Evolutionary conservation across 2,888 invertebrate genomes (phyloP).

Genomic region (Drosophila anomalata): DNA sequence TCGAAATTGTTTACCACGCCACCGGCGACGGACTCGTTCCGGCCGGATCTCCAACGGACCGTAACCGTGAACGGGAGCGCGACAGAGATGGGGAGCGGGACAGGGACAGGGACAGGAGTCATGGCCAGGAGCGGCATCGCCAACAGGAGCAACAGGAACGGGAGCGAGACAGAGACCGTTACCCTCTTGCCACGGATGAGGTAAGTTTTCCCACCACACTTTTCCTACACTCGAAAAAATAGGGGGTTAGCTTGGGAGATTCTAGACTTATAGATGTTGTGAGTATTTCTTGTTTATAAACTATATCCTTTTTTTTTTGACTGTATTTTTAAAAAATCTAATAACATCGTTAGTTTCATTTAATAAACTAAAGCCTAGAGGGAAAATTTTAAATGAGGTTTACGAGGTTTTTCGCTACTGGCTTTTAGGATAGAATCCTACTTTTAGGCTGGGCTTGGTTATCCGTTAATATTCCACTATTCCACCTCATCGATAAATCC

Average conservation of each 20-base stretch:
- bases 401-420: neutral
- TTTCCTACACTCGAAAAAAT: neutral
- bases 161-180: conserved; percentile 28
- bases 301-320: too few species aligned
- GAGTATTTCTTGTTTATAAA: too few species aligned
- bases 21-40: conserved; percentile 85
- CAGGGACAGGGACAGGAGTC: conserved; percentile 9
- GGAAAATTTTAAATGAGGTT: conserved; percentile 8
- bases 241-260: too few species aligned
- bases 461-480: conserved; percentile 17
- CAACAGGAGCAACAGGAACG: conserved; percentile 9
- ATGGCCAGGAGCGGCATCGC: neutral
- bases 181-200: conserved; percentile 60
- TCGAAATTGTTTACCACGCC: conserved; percentile 93
- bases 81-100: conserved; percentile 14
- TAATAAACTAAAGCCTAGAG: conserved; percentile 53
- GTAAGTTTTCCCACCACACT: conserved; percentile 49
- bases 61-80: conserved; percentile 32
- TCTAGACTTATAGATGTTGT: too few species aligned
- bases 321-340: neutral
- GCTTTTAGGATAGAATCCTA: too few species aligned
- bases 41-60: conserved; percentile 39
- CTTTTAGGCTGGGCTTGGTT: neutral
- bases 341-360: conserved; percentile 40
- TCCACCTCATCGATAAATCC: conserved; percentile 24